Evolutionary conservation across 53 echinoderm and acorn worm genomes (phyloP).

Genomic region (Antedon mediterranea): DNA sequence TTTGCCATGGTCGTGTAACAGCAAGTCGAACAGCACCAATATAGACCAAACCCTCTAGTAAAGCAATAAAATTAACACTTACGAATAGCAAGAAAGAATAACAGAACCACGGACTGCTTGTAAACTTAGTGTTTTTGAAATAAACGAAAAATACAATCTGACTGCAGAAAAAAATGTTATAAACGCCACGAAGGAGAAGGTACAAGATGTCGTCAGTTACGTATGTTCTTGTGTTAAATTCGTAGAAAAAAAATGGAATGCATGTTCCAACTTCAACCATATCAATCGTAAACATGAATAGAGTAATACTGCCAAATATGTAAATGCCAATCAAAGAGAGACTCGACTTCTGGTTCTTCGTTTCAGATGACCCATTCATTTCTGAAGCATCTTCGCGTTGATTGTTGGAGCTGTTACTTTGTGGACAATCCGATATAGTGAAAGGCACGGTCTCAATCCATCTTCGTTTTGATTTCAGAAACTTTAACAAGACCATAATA

Average conservation of each 20-base stretch:
- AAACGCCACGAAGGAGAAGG: neutral
- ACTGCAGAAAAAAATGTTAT: neutral
- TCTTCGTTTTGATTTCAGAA: too few relatives aligned
- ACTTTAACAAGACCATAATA: too few relatives aligned
- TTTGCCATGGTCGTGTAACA: neutral
- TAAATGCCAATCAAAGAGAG: neutral
- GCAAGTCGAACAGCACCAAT: neutral
- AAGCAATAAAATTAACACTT: neutral
- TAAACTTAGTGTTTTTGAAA: neutral
- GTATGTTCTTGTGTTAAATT: neutral
- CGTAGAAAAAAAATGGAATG: neutral
- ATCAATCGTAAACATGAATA: neutral
- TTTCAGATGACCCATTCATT: too few relatives aligned
- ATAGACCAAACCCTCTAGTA: neutral
- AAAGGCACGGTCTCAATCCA: too few relatives aligned
- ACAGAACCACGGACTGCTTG: neutral
- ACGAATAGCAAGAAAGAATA: neutral
- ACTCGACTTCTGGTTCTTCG: neutral
- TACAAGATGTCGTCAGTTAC: neutral
- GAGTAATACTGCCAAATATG: neutral
- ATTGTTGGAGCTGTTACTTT: too few relatives aligned
- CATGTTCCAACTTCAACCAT: neutral
- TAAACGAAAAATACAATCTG: neutral
- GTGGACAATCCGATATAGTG: too few relatives aligned
- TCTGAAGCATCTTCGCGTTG: too few relatives aligned